Evolutionary conservation across 2,113 vertebrate genomes (phyloP), one percentile per base, ranked within the genome.

Genomic region (Ellobius talpinus): DNA sequence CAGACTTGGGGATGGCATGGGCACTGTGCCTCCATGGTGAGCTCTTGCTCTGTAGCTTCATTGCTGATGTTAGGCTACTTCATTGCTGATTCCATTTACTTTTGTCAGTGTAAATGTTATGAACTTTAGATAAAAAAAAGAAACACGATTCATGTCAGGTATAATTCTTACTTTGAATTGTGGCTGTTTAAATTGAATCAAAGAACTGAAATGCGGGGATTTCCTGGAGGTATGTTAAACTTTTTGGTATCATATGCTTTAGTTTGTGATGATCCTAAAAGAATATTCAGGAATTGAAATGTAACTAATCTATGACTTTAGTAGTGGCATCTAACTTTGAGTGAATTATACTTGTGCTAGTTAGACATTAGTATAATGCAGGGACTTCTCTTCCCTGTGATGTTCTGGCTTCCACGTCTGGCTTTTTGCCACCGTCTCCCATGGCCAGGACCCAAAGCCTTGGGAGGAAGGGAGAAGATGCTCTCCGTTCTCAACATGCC

Each of bases 401-500:
- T 19, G 19, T 63, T 86, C 65, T 96, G 94, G 76, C 94, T 95
- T 81, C 76, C n/a, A 0, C 76, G 88, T 89, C 73, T 96, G 91
- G 90, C 55, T 95, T 42, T 21, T 36, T 90, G 88, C 89, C 95
- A 95, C 36, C 65, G 0, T 92, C 70, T 96, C 23, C 52, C 77
- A 39, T 79, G 86, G 81, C 95, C 76, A 85, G 92, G 88, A 89
- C 72, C 61, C 90, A 92, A 95, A 84, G 39, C 47, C 88, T 82
- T 74, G 45, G 68, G 36, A 91, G 82, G 3, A 47, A 39, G 33
- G 94, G 87, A 39, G 93, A 76, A 86, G 68, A 77, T 14, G 63
- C 45, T 72, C 52, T 95, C 90, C 66, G n/a, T 72, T 92, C 66
- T 85, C 81, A 76, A 92, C 76, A 77, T 79, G 88, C 13, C 6